Conservation (phyloP, 2,113 vertebrate genomes). For the Rhadina sibilatrix region DNA sequence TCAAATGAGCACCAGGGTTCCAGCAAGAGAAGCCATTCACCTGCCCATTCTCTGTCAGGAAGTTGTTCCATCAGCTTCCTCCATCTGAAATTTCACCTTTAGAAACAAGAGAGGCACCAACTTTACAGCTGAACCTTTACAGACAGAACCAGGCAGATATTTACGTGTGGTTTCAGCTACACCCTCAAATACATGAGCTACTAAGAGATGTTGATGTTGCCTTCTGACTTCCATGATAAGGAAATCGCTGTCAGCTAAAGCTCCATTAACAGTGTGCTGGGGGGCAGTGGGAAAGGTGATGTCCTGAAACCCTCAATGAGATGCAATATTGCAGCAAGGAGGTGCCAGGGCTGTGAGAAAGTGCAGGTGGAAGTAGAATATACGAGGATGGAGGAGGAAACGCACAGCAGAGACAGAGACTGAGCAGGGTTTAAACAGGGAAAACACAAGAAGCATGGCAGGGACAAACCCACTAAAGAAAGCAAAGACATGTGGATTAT, state of each 20-base stretch:
- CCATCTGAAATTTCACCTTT: not conserved
- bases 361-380: not conserved
- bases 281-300: not conserved
- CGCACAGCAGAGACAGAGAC: not conserved
- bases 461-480: not conserved
- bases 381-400: not conserved
- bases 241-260: not conserved
- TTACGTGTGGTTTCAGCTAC: not conserved
- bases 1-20: not conserved
- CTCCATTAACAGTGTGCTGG: not conserved
- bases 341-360: not conserved
- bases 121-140: not conserved
- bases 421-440: not conserved
- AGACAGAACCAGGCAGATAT: not conserved
- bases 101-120: accelerated
- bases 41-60: not conserved
- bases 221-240: not conserved
- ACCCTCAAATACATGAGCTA: not conserved
- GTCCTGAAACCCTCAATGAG: not conserved
- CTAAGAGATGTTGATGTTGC: not conserved
- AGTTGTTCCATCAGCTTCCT: not conserved
- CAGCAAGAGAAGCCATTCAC: not conserved
- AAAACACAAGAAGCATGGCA: not conserved
- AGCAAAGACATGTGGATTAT: not conserved
- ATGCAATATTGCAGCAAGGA: not conserved